These are phyloP conservation scores for Gopherus flavomarginatus DNA, from an alignment of 2,113 vertebrate species.

Conservation along the genomic window DNA sequence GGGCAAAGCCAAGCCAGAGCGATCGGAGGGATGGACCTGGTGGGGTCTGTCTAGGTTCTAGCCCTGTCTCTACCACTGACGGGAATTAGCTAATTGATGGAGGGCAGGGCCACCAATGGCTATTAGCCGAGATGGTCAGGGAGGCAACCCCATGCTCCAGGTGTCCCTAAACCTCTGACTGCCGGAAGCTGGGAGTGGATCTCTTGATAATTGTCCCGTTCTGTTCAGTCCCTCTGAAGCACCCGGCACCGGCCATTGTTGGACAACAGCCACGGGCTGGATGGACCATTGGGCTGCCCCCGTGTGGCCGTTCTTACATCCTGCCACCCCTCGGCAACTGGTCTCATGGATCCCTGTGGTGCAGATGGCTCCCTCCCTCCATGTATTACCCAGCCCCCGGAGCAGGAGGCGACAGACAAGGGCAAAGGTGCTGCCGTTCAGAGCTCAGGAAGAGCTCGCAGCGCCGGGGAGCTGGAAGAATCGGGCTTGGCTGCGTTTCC, in stretches of 20 bases:
- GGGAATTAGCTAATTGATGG: neutral
- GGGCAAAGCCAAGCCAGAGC: no score
- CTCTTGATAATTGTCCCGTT: neutral
- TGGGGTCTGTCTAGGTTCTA: neutral
- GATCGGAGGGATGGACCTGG: no score
- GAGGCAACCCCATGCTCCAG: no score
- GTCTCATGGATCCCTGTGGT: no score
- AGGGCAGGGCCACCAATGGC: neutral
- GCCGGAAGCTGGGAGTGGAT: neutral
- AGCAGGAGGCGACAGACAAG: neutral
- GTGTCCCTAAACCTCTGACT: neutral
- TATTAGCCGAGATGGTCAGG: neutral
- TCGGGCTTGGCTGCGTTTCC: neutral
- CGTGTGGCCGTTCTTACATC: no score
- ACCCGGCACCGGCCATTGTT: neutral
- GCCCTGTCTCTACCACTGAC: neutral
- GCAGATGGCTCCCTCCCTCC: no score
- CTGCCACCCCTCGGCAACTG: no score
- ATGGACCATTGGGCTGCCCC: no score
- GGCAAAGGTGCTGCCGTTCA: constrained; percentile 49
- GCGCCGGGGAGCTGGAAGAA: neutral
- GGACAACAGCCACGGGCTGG: neutral
- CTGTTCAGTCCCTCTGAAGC: neutral
- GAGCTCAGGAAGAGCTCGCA: neutral
- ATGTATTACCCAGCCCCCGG: neutral